These are phyloP conservation scores for Coenobita brevimanus DNA, from an alignment of 1,140 invertebrate genomes.

Conservation along the genomic window DNA sequence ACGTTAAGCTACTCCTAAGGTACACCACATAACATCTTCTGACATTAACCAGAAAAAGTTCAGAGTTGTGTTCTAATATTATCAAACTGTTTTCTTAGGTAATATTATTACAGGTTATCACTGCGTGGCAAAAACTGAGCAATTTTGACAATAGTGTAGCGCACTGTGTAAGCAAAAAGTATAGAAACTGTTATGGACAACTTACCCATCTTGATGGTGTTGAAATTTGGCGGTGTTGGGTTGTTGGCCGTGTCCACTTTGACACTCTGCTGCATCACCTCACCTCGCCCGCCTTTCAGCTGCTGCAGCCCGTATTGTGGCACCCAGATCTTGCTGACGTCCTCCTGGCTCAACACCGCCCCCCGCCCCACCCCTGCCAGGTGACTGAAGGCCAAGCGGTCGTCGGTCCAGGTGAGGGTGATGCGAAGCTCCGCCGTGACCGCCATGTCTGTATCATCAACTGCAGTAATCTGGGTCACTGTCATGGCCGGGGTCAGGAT, in stretches of 20 bases:
- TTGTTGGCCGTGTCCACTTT: background rate
- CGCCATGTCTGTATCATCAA: slow-evolving; percentile 22
- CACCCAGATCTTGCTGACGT: slow-evolving; percentile 35
- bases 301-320: slow-evolving; percentile 4
- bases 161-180: too few relatives aligned
- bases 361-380: background rate
- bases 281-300: background rate
- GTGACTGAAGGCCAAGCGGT: slow-evolving; percentile 19
- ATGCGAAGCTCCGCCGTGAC: slow-evolving; percentile 24
- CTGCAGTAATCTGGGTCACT: slow-evolving; percentile 5
- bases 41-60: too few relatives aligned
- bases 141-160: too few relatives aligned
- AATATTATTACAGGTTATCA: too few relatives aligned
- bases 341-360: background rate
- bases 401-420: background rate
- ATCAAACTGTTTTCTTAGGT: too few relatives aligned
- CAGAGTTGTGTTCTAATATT: too few relatives aligned
- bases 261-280: slow-evolving; percentile 10
- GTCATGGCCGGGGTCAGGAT: background rate
- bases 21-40: too few relatives aligned
- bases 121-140: too few relatives aligned
- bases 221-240: slow-evolving; percentile 21
- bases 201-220: slow-evolving; percentile 39
- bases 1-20: too few relatives aligned
- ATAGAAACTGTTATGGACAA: too few relatives aligned